A percentile compares a stretch with the other conserved stretches of the same genome.
Evolutionary conservation across 2,113 vertebrate genomes (phyloP).

Genomic region (Melanotaenia duboulayi): DNA sequence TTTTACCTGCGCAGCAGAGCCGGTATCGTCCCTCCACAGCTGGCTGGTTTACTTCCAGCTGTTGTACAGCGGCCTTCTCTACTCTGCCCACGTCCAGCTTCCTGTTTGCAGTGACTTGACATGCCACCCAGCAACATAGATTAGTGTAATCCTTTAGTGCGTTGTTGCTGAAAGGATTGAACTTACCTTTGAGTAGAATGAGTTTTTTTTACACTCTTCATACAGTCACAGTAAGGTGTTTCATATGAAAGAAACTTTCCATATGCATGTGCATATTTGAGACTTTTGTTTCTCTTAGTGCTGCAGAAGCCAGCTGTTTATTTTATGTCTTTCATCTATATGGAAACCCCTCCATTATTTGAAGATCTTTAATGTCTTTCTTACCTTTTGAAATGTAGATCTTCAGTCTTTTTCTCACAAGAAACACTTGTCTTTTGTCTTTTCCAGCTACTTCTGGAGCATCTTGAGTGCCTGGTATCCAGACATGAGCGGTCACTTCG

Average conservation of each 20-base stretch:
- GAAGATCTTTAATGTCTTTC: too few relatives aligned
- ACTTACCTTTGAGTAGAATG: constrained; percentile 16
- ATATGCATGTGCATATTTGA: background rate
- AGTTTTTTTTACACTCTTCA: constrained; percentile 14
- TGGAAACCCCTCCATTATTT: too few relatives aligned
- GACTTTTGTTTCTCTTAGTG: background rate
- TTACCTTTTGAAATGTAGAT: too few relatives aligned
- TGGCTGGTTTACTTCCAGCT: constrained; percentile 13
- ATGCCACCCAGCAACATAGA: constrained; percentile 17
- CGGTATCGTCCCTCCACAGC: background rate
- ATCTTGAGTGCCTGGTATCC: constrained; percentile 99
- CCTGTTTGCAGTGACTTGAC: constrained; percentile 31
- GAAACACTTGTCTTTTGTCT: background rate
- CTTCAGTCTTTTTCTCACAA: too few relatives aligned
- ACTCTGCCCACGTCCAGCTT: constrained; percentile 11
- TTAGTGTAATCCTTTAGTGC: constrained; percentile 40
- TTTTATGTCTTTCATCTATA: too few relatives aligned
- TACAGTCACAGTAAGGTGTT: background rate
- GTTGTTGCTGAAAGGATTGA: constrained; percentile 46
- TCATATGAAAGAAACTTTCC: background rate
- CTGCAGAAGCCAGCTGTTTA: too few relatives aligned
- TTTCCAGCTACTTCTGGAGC: constrained; percentile 93
- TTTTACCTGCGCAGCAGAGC: too few relatives aligned
- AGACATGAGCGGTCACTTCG: constrained; percentile 96
- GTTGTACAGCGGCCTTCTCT: background rate